phyloP scores from a whole-genome alignment of 2,113 vertebrate species.

The Pelmatolapia mariae region DNA sequence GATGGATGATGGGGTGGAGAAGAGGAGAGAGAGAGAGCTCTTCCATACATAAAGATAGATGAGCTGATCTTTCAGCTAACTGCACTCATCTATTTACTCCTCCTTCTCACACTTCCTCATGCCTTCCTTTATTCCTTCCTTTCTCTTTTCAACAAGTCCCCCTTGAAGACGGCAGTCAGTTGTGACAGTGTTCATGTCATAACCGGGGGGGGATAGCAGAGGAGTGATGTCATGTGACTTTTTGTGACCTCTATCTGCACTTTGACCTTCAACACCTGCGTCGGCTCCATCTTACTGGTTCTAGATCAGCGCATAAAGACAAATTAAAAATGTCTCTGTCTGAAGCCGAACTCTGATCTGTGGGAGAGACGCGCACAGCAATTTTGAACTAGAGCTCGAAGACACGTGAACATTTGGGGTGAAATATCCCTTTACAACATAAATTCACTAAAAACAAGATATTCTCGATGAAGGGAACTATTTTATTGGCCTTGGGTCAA shows the following conservation, averaged over 20 bases:
- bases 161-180: not conserved
- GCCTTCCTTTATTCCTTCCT: conserved; percentile 32
- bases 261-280: conserved; percentile 6
- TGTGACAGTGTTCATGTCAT: not conserved
- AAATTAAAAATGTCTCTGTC: not conserved
- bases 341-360: not conserved
- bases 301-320: not conserved
- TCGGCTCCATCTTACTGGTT: not conserved
- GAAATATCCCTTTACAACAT: conserved; percentile 23
- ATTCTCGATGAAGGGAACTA: not conserved
- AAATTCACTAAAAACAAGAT: not conserved
- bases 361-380: not conserved
- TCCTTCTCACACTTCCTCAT: conserved; percentile 30
- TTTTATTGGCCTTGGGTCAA: not conserved
- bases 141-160: not conserved
- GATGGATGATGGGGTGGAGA: not conserved
- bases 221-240: conserved; percentile 37
- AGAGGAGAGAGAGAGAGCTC: not conserved
- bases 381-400: not conserved
- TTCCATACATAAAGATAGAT: conserved; percentile 15
- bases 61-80: conserved; percentile 7
- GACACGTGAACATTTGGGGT: not conserved
- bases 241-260: conserved; percentile 43
- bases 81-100: conserved; percentile 22
- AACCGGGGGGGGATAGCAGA: not conserved